These are phyloP conservation scores for Dendrocincla fuliginosa DNA, from an alignment of 2,797 vertebrate genomes.

Conservation along the genomic window DNA sequence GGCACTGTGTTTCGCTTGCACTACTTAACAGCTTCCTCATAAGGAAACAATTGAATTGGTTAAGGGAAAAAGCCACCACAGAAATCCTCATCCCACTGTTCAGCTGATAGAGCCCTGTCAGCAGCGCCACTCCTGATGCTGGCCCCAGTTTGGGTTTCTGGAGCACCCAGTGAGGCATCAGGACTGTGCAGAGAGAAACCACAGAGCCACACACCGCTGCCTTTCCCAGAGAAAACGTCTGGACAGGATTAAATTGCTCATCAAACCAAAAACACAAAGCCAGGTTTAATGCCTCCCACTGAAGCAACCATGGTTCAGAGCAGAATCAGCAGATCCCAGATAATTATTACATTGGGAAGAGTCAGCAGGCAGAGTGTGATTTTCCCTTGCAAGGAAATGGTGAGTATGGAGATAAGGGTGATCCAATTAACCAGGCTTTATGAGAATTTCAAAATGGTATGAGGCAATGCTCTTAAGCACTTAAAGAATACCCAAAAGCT, in stretches of 20 bases:
- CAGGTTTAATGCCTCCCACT: not conserved
- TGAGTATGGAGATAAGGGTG: not conserved
- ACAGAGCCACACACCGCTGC: not conserved
- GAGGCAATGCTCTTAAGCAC: slow-evolving; percentile 31
- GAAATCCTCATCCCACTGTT: not conserved
- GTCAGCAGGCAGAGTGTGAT: not conserved
- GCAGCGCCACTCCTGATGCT: fast-evolving
- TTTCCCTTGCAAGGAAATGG: not conserved
- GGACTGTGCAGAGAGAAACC: not conserved
- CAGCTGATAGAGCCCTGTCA: not conserved
- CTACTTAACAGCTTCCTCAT: not conserved
- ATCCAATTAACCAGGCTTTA: slow-evolving; percentile 45
- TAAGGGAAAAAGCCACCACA: not conserved
- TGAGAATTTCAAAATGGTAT: slow-evolving; percentile 1
- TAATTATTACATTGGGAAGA: not conserved
- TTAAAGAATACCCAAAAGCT: slow-evolving; percentile 38
- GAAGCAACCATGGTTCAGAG: not conserved
- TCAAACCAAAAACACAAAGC: not conserved
- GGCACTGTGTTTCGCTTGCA: not conserved
- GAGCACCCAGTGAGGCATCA: not conserved
- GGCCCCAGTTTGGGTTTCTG: not conserved
- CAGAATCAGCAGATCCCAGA: not conserved
- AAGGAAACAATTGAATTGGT: not conserved
- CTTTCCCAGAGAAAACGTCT: not conserved
- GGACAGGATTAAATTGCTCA: not conserved